phyloP scores from a whole-genome alignment of 2,113 vertebrate genomes.

The Chaetodon auriga region DNA sequence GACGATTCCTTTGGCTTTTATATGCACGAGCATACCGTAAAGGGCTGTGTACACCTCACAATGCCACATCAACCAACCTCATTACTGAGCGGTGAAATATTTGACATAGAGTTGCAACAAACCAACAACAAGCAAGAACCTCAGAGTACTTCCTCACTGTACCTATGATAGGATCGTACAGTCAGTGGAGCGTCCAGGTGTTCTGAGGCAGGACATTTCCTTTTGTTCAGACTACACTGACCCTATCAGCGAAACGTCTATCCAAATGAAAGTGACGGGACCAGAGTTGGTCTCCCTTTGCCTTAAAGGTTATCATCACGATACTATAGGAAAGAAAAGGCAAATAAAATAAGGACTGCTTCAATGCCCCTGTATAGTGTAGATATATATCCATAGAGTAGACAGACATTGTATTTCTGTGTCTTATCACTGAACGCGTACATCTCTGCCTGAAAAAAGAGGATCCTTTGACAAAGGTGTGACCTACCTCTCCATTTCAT shows the following conservation, averaged over 20 bases:
- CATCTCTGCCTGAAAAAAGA: not conserved
- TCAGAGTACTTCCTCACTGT: not conserved
- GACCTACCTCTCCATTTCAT: constrained; percentile 83
- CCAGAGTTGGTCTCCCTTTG: not conserved
- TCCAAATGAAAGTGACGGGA: not conserved
- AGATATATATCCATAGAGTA: not conserved
- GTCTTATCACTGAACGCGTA: not conserved
- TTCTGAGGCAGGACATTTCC: not conserved
- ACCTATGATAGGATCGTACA: not conserved
- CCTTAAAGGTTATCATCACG: not conserved
- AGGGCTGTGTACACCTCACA: not conserved
- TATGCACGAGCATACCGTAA: not conserved
- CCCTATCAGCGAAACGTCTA: not conserved
- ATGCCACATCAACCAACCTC: not conserved
- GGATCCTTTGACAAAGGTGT: not conserved
- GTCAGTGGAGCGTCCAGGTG: not conserved
- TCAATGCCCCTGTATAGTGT: not conserved
- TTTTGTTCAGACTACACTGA: not conserved
- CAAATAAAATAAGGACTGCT: not conserved
- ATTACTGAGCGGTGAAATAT: not conserved
- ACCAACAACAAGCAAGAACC: not conserved
- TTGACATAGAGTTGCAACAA: not conserved
- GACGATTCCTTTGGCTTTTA: too few species aligned
- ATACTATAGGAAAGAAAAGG: not conserved
- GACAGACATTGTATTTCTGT: not conserved